A percentile compares a stretch with the other conserved stretches of the same genome.
Conservation (phyloP, 1,140 invertebrate genomes). For the Whitmania pigra region DNA sequence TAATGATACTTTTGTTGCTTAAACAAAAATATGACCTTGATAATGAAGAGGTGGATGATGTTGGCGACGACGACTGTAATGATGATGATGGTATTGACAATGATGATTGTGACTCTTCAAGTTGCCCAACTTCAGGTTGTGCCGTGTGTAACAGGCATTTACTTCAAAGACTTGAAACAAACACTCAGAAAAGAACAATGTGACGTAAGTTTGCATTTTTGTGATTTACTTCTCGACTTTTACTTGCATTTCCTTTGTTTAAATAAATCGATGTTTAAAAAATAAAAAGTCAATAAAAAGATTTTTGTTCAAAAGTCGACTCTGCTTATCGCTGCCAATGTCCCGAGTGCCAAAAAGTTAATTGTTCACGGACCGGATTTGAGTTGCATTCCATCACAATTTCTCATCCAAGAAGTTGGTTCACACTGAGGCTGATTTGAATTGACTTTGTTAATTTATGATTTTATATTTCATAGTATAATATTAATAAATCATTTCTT, state of each 20-base stretch:
- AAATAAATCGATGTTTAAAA: neutral
- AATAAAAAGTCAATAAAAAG: neutral
- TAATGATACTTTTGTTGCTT: too few species aligned
- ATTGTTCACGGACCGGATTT: conserved; percentile 85
- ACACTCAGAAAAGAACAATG: conserved; percentile 96
- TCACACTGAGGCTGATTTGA: neutral
- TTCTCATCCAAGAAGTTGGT: conserved; percentile 76
- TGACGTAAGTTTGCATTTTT: conserved; percentile 52
- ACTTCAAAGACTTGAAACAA: conserved; percentile 98
- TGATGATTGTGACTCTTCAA: too few species aligned
- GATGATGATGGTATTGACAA: too few species aligned
- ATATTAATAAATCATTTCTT: too few species aligned
- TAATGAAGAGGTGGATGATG: too few species aligned
- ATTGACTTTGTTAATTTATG: neutral
- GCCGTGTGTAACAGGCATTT: conserved; percentile 87
- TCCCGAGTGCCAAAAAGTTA: conserved; percentile 96
- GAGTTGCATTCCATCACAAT: conserved; percentile 93
- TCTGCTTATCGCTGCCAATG: conserved; percentile 90
- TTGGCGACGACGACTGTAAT: too few species aligned
- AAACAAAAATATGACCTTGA: too few species aligned
- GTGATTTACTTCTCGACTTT: neutral
- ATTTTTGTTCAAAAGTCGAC: conserved; percentile 50
- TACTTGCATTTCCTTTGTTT: neutral
- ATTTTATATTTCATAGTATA: neutral
- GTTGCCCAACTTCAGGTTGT: conserved; percentile 55